Base-by-base conservation (phyloP, 2,113 vertebrate genomes). In the Sialia sialis region DNA sequence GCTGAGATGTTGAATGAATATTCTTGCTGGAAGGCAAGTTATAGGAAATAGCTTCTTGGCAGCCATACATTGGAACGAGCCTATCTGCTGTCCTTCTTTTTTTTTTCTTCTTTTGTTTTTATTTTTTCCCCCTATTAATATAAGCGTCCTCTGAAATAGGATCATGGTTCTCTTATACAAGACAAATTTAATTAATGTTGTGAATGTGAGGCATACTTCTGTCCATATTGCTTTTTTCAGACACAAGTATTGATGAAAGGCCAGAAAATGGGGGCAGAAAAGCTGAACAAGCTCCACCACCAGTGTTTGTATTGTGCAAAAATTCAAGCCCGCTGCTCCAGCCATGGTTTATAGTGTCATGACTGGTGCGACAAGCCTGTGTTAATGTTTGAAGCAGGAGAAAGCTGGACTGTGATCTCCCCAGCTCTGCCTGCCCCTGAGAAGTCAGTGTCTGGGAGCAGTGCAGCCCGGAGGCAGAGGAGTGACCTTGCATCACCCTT, bases 391-490 rank as follows among this genome's bases (percentile, higher is more conserved):
- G 29, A 60, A 91, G 39, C 6, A 36, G 32, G 25, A 84, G 34
- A 67, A 90, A 72, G 13, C 9, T n/a, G 16, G 19, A 46, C 12
- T 10, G 16, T 58, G 22, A 36, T 64, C 36, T 60, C 48, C 44
- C 6, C 39, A 26, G 0, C 5, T 41, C 36, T 62, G 17, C 0
- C 0, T n/a, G 36, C 49, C 27, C 54, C 32, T 73, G 34, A 49
- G 64, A 34, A 39, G 49, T 13, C 38, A 34, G 12, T 10, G 36
- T 11, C 27, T 58, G 59, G 34, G 26, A 44, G 25, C 15, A 76
- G 63, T 23, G 11, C 19, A 59, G 54, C 16, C 52, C 44, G 39
- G 22, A 55, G 76, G 39, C 27, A 74, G 26, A 58, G 36, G 14
- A 51, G 6, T 77, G 60, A 72, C 68, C 80, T 84, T 11, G 1